Evolutionary conservation across 1,140 invertebrate genomes (phyloP), one percentile per base, ranked within the genome.

Genomic region (Laupala kohalensis): DNA sequence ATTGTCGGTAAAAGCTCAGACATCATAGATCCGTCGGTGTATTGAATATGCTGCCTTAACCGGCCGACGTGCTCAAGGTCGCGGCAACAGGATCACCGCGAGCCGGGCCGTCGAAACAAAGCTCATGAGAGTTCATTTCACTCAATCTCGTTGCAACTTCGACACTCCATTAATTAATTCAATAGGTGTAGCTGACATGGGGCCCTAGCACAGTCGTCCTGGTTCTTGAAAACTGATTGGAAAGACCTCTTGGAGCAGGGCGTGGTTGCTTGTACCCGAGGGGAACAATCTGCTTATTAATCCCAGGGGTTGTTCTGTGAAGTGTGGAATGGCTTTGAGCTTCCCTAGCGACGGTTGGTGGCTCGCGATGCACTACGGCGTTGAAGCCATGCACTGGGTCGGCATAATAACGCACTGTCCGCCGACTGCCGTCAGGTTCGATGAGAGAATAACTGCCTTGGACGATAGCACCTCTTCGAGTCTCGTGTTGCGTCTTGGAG

Each of bases 341-440:
- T 12, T 9, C 9, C 37, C 9, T 19, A 19, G 37, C 37, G 53
- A 64, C 68, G 37, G 71, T 62, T 37, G 72, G 63, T 69, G 71
- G 65, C 68, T 67, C 23, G 67, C 68, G 69, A 72, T 64, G 73
- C 63, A 74, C 73, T 19, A 73, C 71, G 63, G 73, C 71, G 73
- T 76, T 74, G 71, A 76, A 76, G 26, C 75, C 75, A 29, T 74
- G 71, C 68, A 74, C 74, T 15, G 71, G 69, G 68, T 78, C 77
- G 67, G 85, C 85, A 69, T 80, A 80, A 79, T 87, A 87, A 72
- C 82, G 83, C 69, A 86, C 85, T 72, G 79, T 84, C 72, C 85
- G 81, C 25, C 80, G 79, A 66, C 82, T 83, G 73, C 86, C 86
- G 74, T 87, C 86, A 63, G 86, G 80, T 71, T 86, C 85, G 71